These are phyloP conservation scores for Brienomyrus brachyistius DNA, from an alignment of 2,113 vertebrate genomes.

Conservation along the genomic window DNA sequence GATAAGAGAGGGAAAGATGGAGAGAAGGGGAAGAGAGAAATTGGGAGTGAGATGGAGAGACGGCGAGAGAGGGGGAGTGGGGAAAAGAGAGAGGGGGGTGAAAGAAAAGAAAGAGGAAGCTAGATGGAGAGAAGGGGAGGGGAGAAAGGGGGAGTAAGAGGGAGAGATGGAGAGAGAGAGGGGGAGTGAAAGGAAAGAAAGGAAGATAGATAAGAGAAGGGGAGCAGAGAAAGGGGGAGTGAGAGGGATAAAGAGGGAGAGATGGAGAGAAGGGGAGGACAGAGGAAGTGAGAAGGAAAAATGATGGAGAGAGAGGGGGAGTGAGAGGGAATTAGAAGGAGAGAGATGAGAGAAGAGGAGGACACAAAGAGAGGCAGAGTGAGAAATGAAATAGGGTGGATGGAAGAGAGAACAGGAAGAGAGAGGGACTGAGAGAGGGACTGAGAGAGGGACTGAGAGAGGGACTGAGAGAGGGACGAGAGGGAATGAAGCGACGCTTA, in stretches of 20 bases:
- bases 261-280: neutral
- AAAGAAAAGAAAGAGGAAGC: neutral
- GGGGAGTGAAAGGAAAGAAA: neutral
- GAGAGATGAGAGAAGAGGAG: neutral
- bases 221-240: neutral
- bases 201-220: neutral
- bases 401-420: neutral
- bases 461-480: slow-evolving; percentile 26
- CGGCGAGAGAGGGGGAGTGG: too few relatives aligned
- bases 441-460: slow-evolving; percentile 24
- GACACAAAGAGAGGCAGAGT: neutral
- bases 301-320: neutral
- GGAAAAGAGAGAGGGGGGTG: neutral
- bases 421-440: too few relatives aligned
- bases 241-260: neutral
- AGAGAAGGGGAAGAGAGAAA: too few relatives aligned
- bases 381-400: neutral
- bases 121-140: neutral
- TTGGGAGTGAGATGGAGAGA: too few relatives aligned
- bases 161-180: too few relatives aligned
- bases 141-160: neutral
- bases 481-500: slow-evolving; percentile 19
- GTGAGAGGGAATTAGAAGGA: neutral
- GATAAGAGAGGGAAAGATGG: neutral
- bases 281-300: neutral